A percentile compares a stretch with the other conserved stretches of the same genome.
These are phyloP conservation scores for Ditula angustiorana DNA, from an alignment of 2,888 invertebrate species.

Conservation along the genomic window DNA sequence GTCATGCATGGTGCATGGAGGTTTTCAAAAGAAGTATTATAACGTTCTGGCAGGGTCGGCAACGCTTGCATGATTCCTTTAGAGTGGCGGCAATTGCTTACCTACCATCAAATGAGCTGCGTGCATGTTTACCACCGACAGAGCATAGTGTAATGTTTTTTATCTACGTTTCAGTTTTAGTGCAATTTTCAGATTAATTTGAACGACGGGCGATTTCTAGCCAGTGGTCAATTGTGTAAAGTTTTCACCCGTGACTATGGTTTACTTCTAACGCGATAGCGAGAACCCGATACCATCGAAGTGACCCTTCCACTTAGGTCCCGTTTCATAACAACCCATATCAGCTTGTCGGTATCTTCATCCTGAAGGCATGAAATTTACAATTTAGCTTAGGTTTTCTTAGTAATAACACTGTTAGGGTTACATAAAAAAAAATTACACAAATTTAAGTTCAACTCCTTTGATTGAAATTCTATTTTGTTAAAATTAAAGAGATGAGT, in stretches of 20 bases:
- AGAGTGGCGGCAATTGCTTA: no score
- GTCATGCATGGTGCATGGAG: no score
- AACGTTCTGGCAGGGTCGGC: no score
- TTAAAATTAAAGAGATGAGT: no score
- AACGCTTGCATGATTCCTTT: no score
- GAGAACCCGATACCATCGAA: background rate
- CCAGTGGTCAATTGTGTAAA: slow-evolving; percentile 21
- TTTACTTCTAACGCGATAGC: slow-evolving; percentile 4
- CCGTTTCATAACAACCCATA: slow-evolving; percentile 19
- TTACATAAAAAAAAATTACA: no score
- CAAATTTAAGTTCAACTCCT: no score
- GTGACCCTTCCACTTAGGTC: slow-evolving; percentile 28
- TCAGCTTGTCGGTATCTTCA: slow-evolving; percentile 6
- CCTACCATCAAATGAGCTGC: no score
- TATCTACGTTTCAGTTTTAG: background rate
- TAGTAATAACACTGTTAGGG: background rate
- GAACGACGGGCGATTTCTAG: background rate
- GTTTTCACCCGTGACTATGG: slow-evolving; percentile 11
- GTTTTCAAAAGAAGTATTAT: no score
- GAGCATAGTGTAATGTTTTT: no score
- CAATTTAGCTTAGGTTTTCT: background rate
- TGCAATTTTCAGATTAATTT: background rate
- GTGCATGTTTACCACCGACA: no score
- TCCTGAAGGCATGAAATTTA: slow-evolving; percentile 16
- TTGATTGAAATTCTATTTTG: no score